phyloP scores from a whole-genome alignment of 2,113 vertebrate species.

The Coptodon rendalli region DNA sequence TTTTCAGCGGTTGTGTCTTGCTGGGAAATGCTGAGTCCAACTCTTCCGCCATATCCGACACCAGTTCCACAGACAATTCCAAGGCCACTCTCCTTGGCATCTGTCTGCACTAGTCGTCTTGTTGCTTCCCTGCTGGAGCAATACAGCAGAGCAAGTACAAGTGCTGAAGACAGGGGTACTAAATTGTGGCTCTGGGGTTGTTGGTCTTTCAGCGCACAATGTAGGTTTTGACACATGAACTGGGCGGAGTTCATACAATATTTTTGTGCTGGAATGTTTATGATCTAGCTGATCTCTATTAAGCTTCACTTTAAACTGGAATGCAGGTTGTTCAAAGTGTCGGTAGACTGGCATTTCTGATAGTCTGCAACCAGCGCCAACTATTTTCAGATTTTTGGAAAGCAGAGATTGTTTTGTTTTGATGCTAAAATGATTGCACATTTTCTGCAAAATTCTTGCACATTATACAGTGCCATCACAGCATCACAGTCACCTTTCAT shows the following conservation, averaged over 20 bases:
- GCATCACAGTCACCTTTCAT: background rate
- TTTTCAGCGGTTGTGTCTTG: background rate
- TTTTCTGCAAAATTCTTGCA: background rate
- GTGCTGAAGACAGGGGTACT: background rate
- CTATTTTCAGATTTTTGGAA: conserved; percentile 2
- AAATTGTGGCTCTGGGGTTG: conserved; percentile 49
- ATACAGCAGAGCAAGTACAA: background rate
- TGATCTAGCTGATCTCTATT: background rate
- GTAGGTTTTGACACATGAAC: conserved; percentile 44
- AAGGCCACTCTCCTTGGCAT: background rate
- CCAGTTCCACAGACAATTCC: background rate
- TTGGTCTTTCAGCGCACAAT: conserved; percentile 51
- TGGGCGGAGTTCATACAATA: conserved; percentile 41
- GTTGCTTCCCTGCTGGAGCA: background rate
- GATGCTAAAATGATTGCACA: background rate
- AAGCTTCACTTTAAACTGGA: conserved; percentile 16
- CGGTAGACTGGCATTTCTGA: background rate
- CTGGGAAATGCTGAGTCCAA: background rate
- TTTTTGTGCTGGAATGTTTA: conserved; percentile 46
- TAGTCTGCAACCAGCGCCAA: background rate
- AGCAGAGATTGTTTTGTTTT: background rate
- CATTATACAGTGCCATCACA: background rate
- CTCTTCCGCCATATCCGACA: background rate
- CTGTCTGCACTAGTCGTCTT: background rate
- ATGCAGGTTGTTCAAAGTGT: background rate